These are phyloP conservation scores for Drosophila glabriapex DNA, from an alignment of 2,888 invertebrate genomes.

Conservation along the genomic window DNA sequence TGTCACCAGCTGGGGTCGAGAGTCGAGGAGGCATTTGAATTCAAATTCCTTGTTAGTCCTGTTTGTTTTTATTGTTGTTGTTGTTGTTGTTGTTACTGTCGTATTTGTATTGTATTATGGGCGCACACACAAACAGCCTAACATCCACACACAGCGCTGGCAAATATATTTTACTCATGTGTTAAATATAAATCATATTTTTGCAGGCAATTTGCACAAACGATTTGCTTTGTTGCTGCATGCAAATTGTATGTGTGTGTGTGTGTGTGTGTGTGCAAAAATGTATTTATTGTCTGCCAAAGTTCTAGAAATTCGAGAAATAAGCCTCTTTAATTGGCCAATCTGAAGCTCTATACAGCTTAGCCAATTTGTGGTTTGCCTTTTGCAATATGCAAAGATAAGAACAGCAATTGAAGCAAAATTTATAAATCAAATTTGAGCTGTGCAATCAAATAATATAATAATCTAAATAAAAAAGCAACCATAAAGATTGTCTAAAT, in stretches of 20 bases:
- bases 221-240: constrained; percentile 64
- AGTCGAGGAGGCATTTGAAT: constrained; percentile 41
- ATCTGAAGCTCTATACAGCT: constrained; percentile 5
- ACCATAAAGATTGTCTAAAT: background rate
- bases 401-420: background rate
- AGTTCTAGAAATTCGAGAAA: constrained; percentile 15
- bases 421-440: background rate
- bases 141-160: constrained; percentile 11
- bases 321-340: constrained; percentile 53
- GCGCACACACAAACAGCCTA: constrained; percentile 15
- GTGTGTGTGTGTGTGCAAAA: constrained; percentile 28
- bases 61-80: constrained; percentile 26
- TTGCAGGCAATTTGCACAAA: constrained; percentile 75
- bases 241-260: constrained; percentile 29
- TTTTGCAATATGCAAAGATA: constrained; percentile 16
- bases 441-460: constrained; percentile 7
- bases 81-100: constrained; percentile 28
- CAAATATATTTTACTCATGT: constrained; percentile 68
- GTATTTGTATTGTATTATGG: constrained; percentile 77
- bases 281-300: constrained; percentile 60
- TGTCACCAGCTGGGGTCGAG: constrained; percentile 61
- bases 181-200: constrained; percentile 77
- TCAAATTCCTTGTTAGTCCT: constrained; percentile 40
- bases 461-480: background rate
- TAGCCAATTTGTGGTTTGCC: constrained; percentile 7